Base-by-base conservation (phyloP, 2,797 vertebrate genomes). In the Chaenodraco wilsoni region DNA sequence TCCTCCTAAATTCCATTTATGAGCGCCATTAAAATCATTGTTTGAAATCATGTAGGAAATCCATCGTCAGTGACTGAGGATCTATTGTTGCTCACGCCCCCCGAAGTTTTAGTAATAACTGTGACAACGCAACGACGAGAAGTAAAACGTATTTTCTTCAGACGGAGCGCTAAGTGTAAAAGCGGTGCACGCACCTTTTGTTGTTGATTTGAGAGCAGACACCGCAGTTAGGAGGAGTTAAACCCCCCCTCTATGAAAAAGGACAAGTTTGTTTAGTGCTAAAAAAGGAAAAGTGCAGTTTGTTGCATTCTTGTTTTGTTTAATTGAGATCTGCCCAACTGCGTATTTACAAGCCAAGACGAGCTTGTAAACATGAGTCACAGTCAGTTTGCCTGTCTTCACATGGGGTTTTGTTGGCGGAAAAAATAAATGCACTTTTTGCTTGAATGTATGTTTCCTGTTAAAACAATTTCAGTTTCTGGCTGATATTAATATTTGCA, bases 11-110 rank as follows among this genome's bases (percentile, higher is more conserved):
- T 84, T 91, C 85, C 84, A 76, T 92, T 93, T 90, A 92, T 84
- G 84, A 86, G 76, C 63, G 5, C 86, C 85, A 91, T 92, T 92
- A 91, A 92, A 92, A 92, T 88, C 90, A 87, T 93, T 92, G 92
- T 92, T 83, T 83, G 69, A 87, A 90, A 90, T 91, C 90, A 88
- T 91, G 92, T 91, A 88, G 91, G 88, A 93, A 92, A 89, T 87
- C 88, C 87, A 88, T 83, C 72, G 76, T 72, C 59, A 48, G 45
- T 80, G 80, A 82, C 76, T 73, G 80, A 86, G 71, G 62, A 56
- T 23, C 79, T 70, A 79, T 90, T 90, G 88, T 90, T 67, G 66
- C 75, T 40, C 8, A 1, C 46, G 60, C 64, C 69, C 69, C 81
- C 73, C 49, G 60, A 69, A 86, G 86, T 81, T 86, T 72, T 69